Conservation (phyloP, 2,888 invertebrate genomes). For the Euspilapteryx auroguttella region DNA sequence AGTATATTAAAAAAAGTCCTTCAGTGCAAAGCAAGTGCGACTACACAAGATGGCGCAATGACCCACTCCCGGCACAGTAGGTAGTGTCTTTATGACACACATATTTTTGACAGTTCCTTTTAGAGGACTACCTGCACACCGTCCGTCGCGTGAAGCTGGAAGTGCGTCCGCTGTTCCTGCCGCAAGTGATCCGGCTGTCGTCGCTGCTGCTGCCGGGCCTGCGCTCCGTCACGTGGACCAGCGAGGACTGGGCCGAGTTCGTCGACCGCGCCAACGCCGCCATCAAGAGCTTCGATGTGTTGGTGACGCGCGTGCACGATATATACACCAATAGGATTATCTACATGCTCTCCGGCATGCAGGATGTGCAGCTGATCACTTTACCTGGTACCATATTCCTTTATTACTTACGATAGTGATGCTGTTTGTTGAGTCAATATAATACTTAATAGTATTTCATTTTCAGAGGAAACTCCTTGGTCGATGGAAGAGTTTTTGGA, state of each 20-base stretch:
- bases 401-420: too few relatives aligned
- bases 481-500: slow-evolving; percentile 84
- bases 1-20: too few relatives aligned
- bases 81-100: background rate
- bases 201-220: slow-evolving; percentile 83
- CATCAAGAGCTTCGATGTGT: slow-evolving; percentile 77
- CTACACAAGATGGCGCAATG: too few relatives aligned
- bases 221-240: slow-evolving; percentile 83
- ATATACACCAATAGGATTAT: slow-evolving; percentile 89
- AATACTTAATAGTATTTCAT: too few relatives aligned
- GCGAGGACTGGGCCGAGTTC: slow-evolving; percentile 78
- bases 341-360: slow-evolving; percentile 86
- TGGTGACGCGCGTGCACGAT: slow-evolving; percentile 81
- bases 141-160: slow-evolving; percentile 80
- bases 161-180: slow-evolving; percentile 86
- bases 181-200: slow-evolving; percentile 83
- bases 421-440: too few relatives aligned
- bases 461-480: slow-evolving; percentile 79
- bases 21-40: too few relatives aligned
- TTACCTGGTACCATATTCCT: too few relatives aligned
- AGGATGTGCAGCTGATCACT: slow-evolving; percentile 77
- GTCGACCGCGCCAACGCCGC: slow-evolving; percentile 75
- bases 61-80: too few relatives aligned
- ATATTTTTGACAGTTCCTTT: slow-evolving; percentile 62
- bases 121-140: slow-evolving; percentile 74